These are phyloP conservation scores for Ochotona curzoniae DNA, from an alignment of 2,113 vertebrate species.

Conservation along the genomic window DNA sequence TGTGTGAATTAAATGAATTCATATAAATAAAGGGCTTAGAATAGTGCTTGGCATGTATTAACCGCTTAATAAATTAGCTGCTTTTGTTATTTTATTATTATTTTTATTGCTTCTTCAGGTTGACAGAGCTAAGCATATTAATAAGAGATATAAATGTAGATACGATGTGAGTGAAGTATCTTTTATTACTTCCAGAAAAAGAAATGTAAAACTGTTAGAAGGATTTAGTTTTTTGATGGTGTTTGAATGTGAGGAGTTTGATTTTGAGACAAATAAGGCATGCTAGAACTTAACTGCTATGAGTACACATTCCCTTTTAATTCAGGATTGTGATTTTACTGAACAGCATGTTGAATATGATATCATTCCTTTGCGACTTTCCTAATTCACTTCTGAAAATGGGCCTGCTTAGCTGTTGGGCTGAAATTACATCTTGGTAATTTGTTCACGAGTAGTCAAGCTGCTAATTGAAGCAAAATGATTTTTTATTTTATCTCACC, in stretches of 20 bases:
- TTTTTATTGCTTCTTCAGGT: constrained; percentile 61
- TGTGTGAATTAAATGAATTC: constrained; percentile 54
- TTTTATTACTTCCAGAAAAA: constrained; percentile 61
- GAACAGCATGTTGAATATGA: constrained; percentile 80
- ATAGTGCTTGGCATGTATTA: constrained; percentile 51
- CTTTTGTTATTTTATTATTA: constrained; percentile 58
- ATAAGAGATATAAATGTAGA: constrained; percentile 70
- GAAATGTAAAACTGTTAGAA: constrained; percentile 64
- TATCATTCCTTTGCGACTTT: constrained; percentile 83
- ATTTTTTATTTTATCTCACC: constrained; percentile 61
- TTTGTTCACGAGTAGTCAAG: constrained; percentile 58
- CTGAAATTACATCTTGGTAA: constrained; percentile 82
- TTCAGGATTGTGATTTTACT: constrained; percentile 80
- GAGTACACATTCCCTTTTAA: constrained; percentile 69
- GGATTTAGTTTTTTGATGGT: constrained; percentile 56
- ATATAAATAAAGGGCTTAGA: constrained; percentile 29
- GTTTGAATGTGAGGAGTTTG: constrained; percentile 76
- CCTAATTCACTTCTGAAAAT: constrained; percentile 80
- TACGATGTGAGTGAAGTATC: constrained; percentile 54
- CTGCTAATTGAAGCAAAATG: constrained; percentile 73
- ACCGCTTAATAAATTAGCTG: constrained; percentile 68
- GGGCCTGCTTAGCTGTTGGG: constrained; percentile 80
- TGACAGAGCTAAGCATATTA: constrained; percentile 58
- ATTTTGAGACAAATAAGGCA: constrained; percentile 73
- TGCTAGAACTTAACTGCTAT: constrained; percentile 72